These are phyloP conservation scores for Phrynosoma platyrhinos DNA, from an alignment of 2,113 vertebrate species.

Conservation along the genomic window DNA sequence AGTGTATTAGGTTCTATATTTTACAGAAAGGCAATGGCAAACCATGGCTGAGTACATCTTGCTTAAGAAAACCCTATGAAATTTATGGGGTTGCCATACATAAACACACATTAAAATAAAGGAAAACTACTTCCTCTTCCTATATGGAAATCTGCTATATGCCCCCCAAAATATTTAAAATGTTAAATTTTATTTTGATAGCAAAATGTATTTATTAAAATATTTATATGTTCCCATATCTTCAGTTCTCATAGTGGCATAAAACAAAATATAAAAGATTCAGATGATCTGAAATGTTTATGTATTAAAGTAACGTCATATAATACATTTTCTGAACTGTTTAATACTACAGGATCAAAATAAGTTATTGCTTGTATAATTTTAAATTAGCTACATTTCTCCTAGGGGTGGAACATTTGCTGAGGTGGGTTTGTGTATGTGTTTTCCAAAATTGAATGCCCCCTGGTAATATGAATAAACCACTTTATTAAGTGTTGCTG, in stretches of 20 bases:
- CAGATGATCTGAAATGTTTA: background rate
- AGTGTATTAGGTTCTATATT: too few relatives aligned
- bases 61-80: too few relatives aligned
- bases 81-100: too few relatives aligned
- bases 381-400: background rate
- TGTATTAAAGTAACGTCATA: background rate
- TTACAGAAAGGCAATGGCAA: too few relatives aligned
- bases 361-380: background rate
- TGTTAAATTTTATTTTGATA: background rate
- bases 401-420: background rate
- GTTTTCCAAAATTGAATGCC: background rate
- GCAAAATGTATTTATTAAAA: too few relatives aligned
- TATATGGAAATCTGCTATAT: background rate
- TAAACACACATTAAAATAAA: background rate
- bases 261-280: background rate
- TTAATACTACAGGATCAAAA: background rate
- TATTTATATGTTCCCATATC: too few relatives aligned
- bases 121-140: too few relatives aligned
- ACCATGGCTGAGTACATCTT: too few relatives aligned
- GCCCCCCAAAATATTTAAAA: background rate
- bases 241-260: too few relatives aligned
- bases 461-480: constrained; percentile 41
- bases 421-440: background rate
- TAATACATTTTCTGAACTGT: background rate
- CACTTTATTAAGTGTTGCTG: constrained; percentile 33